phyloP scores from a whole-genome alignment of 1,140 invertebrate genomes.

The Rhysida immarginata region DNA sequence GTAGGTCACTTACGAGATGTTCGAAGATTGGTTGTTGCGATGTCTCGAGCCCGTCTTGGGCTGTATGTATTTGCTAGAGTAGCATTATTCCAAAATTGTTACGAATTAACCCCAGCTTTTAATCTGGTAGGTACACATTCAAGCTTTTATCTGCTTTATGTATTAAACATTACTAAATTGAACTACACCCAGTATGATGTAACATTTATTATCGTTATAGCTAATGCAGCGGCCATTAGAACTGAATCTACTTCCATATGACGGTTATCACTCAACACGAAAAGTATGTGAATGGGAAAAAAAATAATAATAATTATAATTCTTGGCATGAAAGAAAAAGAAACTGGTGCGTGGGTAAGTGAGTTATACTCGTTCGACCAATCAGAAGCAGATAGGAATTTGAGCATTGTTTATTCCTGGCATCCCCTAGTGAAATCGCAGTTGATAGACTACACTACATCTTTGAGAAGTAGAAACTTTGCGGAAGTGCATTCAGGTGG shows the following conservation, averaged over 20 bases:
- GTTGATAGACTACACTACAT: too few species aligned
- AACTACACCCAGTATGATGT: neutral
- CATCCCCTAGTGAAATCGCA: too few species aligned
- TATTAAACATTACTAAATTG: neutral
- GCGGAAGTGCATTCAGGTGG: too few species aligned
- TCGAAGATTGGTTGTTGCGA: slow-evolving; percentile 87
- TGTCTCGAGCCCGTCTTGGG: slow-evolving; percentile 93
- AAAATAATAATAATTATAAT: too few species aligned
- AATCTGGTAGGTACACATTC: slow-evolving; percentile 58
- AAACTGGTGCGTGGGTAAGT: too few species aligned
- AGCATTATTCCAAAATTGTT: slow-evolving; percentile 86
- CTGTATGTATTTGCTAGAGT: slow-evolving; percentile 91
- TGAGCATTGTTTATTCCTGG: too few species aligned
- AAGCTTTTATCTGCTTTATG: slow-evolving; percentile 2
- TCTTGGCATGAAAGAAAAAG: too few species aligned
- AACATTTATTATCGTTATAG: slow-evolving; percentile 25
- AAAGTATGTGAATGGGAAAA: too few species aligned
- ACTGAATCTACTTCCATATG: slow-evolving; percentile 56
- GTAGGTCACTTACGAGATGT: slow-evolving; percentile 96
- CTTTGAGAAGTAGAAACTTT: too few species aligned
- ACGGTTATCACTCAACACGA: slow-evolving; percentile 57
- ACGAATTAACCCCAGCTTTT: slow-evolving; percentile 88
- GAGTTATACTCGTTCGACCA: too few species aligned
- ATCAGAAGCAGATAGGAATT: too few species aligned
- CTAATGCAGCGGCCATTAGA: slow-evolving; percentile 50